Evolutionary conservation across 2,113 vertebrate genomes (phyloP), one percentile per base, ranked within the genome.

Genomic region (Calyptomena viridis): DNA sequence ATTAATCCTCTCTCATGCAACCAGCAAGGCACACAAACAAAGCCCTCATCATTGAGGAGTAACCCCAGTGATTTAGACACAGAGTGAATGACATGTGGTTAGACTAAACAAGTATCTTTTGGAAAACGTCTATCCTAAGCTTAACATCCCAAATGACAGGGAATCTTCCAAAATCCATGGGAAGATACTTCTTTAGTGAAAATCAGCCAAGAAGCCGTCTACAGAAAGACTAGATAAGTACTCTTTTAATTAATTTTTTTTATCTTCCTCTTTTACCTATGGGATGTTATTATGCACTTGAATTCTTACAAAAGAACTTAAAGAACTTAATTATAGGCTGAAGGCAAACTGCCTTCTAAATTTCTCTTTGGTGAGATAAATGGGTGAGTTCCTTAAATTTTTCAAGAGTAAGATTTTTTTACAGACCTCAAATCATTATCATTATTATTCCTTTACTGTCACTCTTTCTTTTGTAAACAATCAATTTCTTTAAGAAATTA

Each of bases 351-450:
- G 52, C 81, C 25, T 87, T 84, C 55, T 73, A 46, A 82, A 79
- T 50, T 85, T 89, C 55, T 66, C 71, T 89, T 91, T 93, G 74
- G 91, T 87, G 63, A 94, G 66, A 89, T 83, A 85, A 94, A 83
- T 83, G 75, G 8, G 4, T 25, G 19, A 89, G 87, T 78, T 91
- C 89, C 71, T 94, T 53, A 85, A 64, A 87, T 85, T 91, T 94
- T 50, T 83, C 14, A 55, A 63, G 50, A 60, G 28, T 37, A 59
- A 46, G 27, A 42, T 19, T 50, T 74, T 86, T 81, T 78, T 68
- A 31, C 5, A 12, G 31, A 79, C 40, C 14, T 85, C 49, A 64
- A 81, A 76, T 83, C 3, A 76, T 55, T 89, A 20, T 24, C 5
- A 56, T 76, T 14, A 62, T 84, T 73, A 73, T 22, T 25, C 6